Evolutionary conservation across 2,113 vertebrate species (phyloP), one percentile per base, ranked within the genome.

Genomic region (Paraplagusia blochii): DNA sequence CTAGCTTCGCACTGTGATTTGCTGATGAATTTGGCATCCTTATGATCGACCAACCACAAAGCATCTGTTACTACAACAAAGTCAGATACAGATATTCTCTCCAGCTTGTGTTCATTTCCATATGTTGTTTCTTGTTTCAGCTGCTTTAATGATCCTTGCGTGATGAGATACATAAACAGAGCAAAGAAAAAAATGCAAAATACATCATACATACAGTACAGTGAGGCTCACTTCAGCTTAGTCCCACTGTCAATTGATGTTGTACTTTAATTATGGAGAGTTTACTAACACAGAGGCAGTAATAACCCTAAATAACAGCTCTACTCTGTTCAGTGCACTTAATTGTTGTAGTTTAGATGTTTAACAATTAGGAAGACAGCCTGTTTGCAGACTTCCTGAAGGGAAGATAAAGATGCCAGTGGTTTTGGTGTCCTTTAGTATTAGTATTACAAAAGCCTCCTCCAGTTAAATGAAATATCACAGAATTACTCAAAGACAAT

Each of bases 261-360:
- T 64, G 50, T 64, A 44, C 35, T 63, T 43, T 61, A 38, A 38
- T 33, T 74, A 44, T 50, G 17, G 29, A 15, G 36, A 18, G 62
- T 79, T 69, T 59, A 64, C 56, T 35, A 72, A 63, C 72, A 69
- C 49, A 50, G 53, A 36, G 44, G 44, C 63, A 46, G 35, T 79
- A 77, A 66, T 65, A 67, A 47, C 55, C 65, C 16, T 15, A 52
- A 22, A 14, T n/a, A 70, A 34, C 58, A 60, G 34, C 36, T 47
- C 49, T 22, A 16, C 44, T 53, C 44, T 58, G 75, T 48, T 19
- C 43, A 74, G 64, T 65, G 55, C 19, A 66, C 64, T 78, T 78
- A 85, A 85, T 79, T 68, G 74, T 50, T 63, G 50, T 44, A 2
- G 5, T 40, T n/a, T 1, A 5, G 62, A 58, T 52, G 62, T 81